These are phyloP conservation scores for Strix aluco DNA, from an alignment of 2,113 vertebrate species.

Conservation along the genomic window DNA sequence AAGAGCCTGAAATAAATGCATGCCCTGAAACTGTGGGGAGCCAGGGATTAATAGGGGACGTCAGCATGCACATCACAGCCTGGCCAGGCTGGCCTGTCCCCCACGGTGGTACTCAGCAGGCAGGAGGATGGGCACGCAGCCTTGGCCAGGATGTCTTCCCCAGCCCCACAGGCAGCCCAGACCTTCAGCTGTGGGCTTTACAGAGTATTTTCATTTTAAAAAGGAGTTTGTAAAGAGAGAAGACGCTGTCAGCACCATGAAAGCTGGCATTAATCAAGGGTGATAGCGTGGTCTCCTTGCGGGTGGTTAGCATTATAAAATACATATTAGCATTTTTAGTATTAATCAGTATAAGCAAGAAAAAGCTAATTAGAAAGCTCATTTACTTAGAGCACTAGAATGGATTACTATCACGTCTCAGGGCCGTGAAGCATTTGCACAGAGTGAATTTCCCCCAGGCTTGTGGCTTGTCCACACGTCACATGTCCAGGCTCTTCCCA, in stretches of 20 bases:
- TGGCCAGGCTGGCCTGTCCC: neutral
- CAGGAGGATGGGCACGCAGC: neutral
- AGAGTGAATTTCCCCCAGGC: neutral
- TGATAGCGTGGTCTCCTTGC: neutral
- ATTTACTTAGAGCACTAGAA: constrained; percentile 5
- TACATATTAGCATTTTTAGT: constrained; percentile 34
- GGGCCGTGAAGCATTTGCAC: rapidly evolving
- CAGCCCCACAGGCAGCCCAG: neutral
- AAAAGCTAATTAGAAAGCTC: constrained; percentile 13
- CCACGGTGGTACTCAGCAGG: neutral
- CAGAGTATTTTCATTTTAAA: neutral
- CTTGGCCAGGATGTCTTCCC: neutral
- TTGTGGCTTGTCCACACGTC: rapidly evolving
- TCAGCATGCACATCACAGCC: rapidly evolving
- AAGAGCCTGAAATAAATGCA: neutral
- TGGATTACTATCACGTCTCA: neutral
- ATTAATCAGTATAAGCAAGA: constrained; percentile 32
- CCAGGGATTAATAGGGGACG: neutral
- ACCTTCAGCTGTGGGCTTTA: neutral
- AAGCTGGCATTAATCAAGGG: neutral
- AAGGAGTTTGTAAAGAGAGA: neutral
- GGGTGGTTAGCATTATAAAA: constrained; percentile 8
- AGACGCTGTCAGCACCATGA: neutral
- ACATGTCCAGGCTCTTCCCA: neutral
- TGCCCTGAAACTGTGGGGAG: neutral